phyloP scores from a whole-genome alignment of 2,797 vertebrate species.

The Melanotaenia nigrans region DNA sequence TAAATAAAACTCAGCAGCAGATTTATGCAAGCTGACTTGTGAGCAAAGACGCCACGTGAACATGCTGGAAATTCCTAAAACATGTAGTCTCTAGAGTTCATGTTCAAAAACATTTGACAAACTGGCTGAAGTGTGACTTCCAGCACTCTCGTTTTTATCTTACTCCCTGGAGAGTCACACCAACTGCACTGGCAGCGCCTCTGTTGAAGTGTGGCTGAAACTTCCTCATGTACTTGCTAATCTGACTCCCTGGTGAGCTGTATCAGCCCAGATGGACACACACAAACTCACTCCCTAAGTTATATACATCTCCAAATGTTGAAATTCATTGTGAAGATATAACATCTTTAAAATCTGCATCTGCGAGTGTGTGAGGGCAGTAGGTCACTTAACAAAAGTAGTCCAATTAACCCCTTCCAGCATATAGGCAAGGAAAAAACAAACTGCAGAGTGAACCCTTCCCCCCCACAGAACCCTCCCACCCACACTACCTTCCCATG shows the following conservation, averaged over 20 bases:
- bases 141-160: constrained; percentile 27
- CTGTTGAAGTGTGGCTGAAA: constrained; percentile 48
- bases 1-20: too few species aligned
- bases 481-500: constrained; percentile 14
- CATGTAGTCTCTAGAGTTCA: not conserved
- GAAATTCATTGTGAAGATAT: not conserved
- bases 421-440: constrained; percentile 15
- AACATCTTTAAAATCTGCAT: constrained; percentile 3
- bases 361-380: constrained; percentile 10
- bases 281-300: constrained; percentile 1
- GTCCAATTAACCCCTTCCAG: constrained; percentile 50
- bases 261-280: constrained; percentile 43
- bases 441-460: constrained; percentile 7
- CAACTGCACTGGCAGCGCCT: constrained; percentile 41
- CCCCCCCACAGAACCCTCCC: not conserved
- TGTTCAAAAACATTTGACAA: constrained; percentile 8
- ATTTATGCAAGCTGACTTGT: too few species aligned
- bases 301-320: not conserved
- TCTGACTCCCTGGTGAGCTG: constrained; percentile 38
- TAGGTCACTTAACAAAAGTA: constrained; percentile 47
- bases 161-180: constrained; percentile 19
- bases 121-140: constrained; percentile 27
- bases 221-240: constrained; percentile 49
- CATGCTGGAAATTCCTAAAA: too few species aligned
- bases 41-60: too few species aligned